These are phyloP conservation scores for Calameuta idolon DNA, from an alignment of 2,888 invertebrate genomes.

Conservation along the genomic window DNA sequence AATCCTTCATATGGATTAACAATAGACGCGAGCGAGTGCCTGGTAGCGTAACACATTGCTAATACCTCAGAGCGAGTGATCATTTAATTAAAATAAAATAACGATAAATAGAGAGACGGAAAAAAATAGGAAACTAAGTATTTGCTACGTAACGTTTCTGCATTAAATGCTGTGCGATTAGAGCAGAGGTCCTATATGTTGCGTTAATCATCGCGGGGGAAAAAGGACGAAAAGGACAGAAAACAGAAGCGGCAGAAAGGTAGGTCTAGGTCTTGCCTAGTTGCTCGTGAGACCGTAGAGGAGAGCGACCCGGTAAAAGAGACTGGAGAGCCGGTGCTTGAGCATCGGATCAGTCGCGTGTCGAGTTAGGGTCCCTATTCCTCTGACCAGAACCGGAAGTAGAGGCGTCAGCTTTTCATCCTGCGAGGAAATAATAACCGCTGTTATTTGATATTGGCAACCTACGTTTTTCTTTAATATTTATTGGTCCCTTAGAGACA, in stretches of 20 bases:
- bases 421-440: constrained; percentile 35
- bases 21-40: background rate
- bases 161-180: background rate
- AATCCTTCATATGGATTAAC: constrained; percentile 24
- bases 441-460: background rate
- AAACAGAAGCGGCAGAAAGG: background rate
- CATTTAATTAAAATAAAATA: background rate
- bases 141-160: too few species aligned
- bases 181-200: background rate
- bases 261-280: constrained; percentile 25
- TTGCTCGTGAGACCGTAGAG: constrained; percentile 67
- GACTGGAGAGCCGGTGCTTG: constrained; percentile 70
- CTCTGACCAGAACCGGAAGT: constrained; percentile 72
- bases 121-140: too few species aligned
- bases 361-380: constrained; percentile 71
- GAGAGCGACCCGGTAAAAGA: constrained; percentile 70
- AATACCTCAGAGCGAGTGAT: background rate
- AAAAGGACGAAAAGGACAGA: background rate
- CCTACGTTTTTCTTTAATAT: background rate
- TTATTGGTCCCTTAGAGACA: background rate
- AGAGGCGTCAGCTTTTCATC: constrained; percentile 70
- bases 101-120: background rate
- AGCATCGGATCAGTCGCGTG: constrained; percentile 71
- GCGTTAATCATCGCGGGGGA: background rate
- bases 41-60: background rate